Conservation (phyloP, 2,888 invertebrate species). For the Trichacis sp. region DNA sequence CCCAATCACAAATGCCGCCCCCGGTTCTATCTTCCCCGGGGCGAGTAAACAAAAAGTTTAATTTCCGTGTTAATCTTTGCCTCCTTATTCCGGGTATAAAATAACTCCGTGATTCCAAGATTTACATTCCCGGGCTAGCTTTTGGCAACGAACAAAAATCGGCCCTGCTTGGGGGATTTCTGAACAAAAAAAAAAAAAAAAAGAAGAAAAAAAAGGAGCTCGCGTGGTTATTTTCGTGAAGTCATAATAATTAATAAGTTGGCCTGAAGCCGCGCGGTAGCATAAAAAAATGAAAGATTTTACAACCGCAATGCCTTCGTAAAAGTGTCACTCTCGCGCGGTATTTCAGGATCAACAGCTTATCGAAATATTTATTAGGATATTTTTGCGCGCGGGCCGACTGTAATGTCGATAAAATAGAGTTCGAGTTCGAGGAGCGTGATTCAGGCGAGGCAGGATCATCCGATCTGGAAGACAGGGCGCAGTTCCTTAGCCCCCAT, state of each 20-base stretch:
- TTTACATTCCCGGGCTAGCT: conserved; percentile 16
- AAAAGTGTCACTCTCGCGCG: conserved; percentile 29
- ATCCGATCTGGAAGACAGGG: conserved; percentile 4
- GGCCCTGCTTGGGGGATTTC: not conserved
- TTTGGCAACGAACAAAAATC: not conserved
- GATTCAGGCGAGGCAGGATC: conserved; percentile 20
- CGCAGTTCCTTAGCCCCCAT: conserved; percentile 15
- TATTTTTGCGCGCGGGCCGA: conserved; percentile 24
- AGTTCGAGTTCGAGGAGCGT: conserved; percentile 18
- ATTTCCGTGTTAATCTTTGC: too few relatives aligned
- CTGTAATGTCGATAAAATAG: conserved; percentile 31
- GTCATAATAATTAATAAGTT: conserved; percentile 33
- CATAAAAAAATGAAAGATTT: conserved; percentile 29
- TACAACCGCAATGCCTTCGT: conserved; percentile 35
- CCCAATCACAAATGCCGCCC: too few relatives aligned
- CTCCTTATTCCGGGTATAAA: too few relatives aligned
- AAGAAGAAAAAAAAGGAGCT: not conserved
- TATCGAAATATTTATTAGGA: conserved; percentile 32
- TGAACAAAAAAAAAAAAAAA: not conserved
- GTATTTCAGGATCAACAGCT: conserved; percentile 38
- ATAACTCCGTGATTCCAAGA: conserved; percentile 13
- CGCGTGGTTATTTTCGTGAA: conserved; percentile 16
- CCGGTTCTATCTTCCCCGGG: too few relatives aligned
- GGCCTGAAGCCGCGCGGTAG: conserved; percentile 12
- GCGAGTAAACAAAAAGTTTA: too few relatives aligned